Conservation (phyloP, 2,888 invertebrate species). For the Drosophila paracracens region DNA sequence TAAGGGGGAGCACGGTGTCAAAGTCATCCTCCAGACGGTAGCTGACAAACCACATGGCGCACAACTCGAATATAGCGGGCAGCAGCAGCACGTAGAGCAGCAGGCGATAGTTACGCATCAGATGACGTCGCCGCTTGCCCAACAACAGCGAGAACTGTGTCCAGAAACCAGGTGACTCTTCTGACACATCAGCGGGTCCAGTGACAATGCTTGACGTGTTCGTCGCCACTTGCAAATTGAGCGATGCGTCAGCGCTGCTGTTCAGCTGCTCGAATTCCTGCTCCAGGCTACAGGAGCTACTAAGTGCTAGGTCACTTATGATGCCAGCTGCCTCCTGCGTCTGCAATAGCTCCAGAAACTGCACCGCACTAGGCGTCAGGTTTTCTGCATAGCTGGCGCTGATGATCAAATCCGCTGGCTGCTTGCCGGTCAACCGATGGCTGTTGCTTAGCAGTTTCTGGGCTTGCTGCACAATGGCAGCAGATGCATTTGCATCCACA, state of each 20-base stretch:
- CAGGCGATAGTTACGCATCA: conserved; percentile 87
- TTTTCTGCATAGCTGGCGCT: conserved; percentile 73
- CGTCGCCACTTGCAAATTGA: conserved; percentile 24
- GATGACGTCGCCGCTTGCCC: conserved; percentile 87
- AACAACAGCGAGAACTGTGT: conserved; percentile 85
- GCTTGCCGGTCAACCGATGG: conserved; percentile 54
- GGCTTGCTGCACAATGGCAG: conserved; percentile 64
- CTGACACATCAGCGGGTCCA: conserved; percentile 57
- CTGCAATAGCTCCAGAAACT: conserved; percentile 85
- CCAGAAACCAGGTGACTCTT: conserved; percentile 54
- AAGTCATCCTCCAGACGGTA: conserved; percentile 88
- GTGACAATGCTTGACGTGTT: conserved; percentile 38
- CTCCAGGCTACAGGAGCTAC: conserved; percentile 88
- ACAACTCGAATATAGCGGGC: conserved; percentile 88
- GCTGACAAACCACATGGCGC: conserved; percentile 90
- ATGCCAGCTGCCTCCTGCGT: conserved; percentile 78
- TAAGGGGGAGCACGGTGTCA: conserved; percentile 86
- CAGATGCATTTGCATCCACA: conserved; percentile 54
- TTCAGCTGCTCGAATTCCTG: conserved; percentile 86
- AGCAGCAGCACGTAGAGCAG: conserved; percentile 87
- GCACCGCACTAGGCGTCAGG: conserved; percentile 57
- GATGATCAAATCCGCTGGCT: conserved; percentile 68
- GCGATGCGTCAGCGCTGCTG: conserved; percentile 26
- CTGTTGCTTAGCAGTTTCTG: conserved; percentile 65
- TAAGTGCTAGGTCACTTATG: conserved; percentile 86